A percentile compares a stretch with the other conserved stretches of the same genome.
phyloP scores from a whole-genome alignment of 2,113 vertebrate genomes.

The Catharus minimus region DNA sequence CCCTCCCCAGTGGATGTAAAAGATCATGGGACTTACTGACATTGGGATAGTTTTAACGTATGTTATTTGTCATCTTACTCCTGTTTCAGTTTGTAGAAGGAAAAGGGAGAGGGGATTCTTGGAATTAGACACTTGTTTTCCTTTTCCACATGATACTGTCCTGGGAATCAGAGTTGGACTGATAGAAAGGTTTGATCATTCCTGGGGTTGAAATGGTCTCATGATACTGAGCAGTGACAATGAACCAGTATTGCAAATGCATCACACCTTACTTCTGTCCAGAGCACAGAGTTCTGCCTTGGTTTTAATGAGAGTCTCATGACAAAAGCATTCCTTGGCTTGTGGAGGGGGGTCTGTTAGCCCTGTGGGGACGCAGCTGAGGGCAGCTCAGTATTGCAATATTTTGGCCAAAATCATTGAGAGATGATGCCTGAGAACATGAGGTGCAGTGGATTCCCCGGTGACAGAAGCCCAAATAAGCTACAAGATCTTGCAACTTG shows the following conservation, averaged over 20 bases:
- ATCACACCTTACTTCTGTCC: not conserved
- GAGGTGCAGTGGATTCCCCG: not conserved
- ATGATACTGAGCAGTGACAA: not conserved
- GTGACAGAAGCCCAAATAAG: not conserved
- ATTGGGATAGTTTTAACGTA: not conserved
- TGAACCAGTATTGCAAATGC: not conserved
- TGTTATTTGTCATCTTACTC: not conserved
- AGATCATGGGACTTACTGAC: not conserved
- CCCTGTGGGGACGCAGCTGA: not conserved
- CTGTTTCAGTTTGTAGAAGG: not conserved
- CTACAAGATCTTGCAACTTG: not conserved
- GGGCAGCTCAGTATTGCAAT: not conserved
- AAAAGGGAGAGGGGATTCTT: not conserved
- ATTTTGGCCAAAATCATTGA: not conserved
- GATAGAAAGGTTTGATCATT: constrained; percentile 1
- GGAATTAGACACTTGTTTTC: not conserved
- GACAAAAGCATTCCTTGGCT: not conserved
- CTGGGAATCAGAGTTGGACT: not conserved
- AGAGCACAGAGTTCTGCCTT: not conserved
- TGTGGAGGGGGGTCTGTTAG: not conserved
- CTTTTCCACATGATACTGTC: not conserved
- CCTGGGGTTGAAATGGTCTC: not conserved
- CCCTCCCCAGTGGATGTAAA: not conserved
- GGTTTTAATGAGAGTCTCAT: not conserved
- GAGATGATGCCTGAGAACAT: not conserved